These are phyloP conservation scores for Iguana delicatissima DNA, from an alignment of 2,797 vertebrate species.

Conservation along the genomic window DNA sequence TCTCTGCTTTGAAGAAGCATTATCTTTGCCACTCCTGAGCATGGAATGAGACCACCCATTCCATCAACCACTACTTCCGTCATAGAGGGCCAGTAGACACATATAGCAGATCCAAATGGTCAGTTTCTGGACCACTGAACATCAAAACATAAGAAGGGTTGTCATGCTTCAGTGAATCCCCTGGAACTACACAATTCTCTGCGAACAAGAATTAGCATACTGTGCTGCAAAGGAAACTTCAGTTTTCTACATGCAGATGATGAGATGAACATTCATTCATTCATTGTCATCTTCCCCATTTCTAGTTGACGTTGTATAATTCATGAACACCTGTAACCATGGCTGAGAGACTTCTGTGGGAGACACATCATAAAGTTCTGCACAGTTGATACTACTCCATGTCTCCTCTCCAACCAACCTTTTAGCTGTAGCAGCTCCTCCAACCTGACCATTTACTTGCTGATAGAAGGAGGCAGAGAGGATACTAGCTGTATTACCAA, in stretches of 20 bases:
- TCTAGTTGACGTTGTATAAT: background rate
- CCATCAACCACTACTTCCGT: background rate
- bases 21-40: background rate
- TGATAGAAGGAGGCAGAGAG: no score
- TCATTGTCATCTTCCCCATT: background rate
- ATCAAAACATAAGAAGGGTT: background rate
- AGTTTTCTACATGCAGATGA: background rate
- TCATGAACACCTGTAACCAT: background rate
- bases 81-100: background rate
- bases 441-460: no score
- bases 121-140: background rate
- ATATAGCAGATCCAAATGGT: background rate
- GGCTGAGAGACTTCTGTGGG: no score
- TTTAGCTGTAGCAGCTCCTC: no score
- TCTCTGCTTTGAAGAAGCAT: background rate
- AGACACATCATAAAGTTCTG: no score
- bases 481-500: no score
- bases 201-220: no score
- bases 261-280: background rate
- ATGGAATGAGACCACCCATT: background rate
- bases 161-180: background rate
- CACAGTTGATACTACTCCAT: no score
- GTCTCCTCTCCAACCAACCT: no score
- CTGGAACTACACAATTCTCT: background rate
- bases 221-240: background rate